Evolutionary conservation across 2,113 vertebrate species (phyloP).

Genomic region (Peromyscus californicus): DNA sequence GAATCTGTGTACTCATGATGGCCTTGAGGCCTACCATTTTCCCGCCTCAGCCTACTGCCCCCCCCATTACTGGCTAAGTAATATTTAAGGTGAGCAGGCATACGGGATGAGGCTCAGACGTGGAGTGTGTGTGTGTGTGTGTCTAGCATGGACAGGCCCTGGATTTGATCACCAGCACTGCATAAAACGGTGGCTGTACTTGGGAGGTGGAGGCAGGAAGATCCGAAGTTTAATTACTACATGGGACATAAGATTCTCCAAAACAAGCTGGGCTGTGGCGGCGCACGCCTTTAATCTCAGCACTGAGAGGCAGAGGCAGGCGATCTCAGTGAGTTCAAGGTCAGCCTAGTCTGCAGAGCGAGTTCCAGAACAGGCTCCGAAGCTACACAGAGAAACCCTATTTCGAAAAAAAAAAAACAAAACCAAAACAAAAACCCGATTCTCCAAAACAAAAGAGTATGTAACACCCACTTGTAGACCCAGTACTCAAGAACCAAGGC

Average conservation of each 20-base stretch:
- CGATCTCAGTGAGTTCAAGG: neutral
- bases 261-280: neutral
- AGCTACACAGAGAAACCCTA: too few relatives aligned
- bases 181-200: neutral
- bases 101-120: neutral
- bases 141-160: neutral
- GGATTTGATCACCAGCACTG: neutral
- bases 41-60: too few relatives aligned
- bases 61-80: neutral
- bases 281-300: too few relatives aligned
- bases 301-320: neutral
- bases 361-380: too few relatives aligned
- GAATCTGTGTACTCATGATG: neutral
- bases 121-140: neutral
- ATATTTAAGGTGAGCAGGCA: neutral
- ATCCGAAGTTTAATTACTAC: neutral
- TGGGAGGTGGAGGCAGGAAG: neutral
- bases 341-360: neutral
- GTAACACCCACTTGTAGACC: neutral
- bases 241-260: neutral
- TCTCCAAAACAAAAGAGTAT: neutral
- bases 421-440: neutral
- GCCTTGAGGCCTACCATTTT: neutral
- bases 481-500: neutral
- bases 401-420: too few relatives aligned